Base-by-base conservation (phyloP, 64 coral and sea anemone genomes). In the Platygyra sinensis region DNA sequence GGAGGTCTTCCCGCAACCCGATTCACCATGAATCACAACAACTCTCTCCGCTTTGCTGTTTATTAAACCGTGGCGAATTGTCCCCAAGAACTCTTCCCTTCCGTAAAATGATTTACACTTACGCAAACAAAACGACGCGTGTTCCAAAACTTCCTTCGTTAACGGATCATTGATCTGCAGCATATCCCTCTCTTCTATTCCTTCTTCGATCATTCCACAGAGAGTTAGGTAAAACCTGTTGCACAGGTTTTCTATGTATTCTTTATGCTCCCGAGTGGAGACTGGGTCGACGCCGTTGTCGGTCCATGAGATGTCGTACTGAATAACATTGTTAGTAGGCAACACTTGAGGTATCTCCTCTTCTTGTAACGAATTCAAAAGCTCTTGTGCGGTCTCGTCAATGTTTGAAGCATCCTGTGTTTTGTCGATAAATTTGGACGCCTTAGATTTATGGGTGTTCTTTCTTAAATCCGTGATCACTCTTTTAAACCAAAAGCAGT, bases 1-100 rank as follows among this genome's bases (percentile, higher is more conserved):
- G 0, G 96, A 98, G 10, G 96, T 98, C 72, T 98, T 98, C 20
- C 96, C 96, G 86, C 89, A 92, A 24, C 96, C 96, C 10, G 96
- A 94, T 31, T 94, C 75, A 28, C 96, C 96, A 62, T 94, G 60
- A 11, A 98, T 64, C n/a, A 98, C 93, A 28, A 98, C 32, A 27
- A 83, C 79, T 30, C 77, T 91, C 1, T 72, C 77, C 15, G 76
- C 72, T 42, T 80, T 83, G 8, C 27, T 52, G 22, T 79, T 93
- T 8, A 62, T 76, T 24, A 98, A 54, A 18, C 82, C 60, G 3
- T 92, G 67, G 31, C 92, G 78, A 15, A 94, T 77, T 39, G 64
- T 74, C 52, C 89, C 55, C 16, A 98, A 30, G 24, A 92, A 86
- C 2, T 91, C 86, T 38, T 76, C 13, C 50, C 93, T 72, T 17